These are phyloP conservation scores for Parotia lawesii DNA, from an alignment of 2,113 vertebrate species.

Conservation along the genomic window DNA sequence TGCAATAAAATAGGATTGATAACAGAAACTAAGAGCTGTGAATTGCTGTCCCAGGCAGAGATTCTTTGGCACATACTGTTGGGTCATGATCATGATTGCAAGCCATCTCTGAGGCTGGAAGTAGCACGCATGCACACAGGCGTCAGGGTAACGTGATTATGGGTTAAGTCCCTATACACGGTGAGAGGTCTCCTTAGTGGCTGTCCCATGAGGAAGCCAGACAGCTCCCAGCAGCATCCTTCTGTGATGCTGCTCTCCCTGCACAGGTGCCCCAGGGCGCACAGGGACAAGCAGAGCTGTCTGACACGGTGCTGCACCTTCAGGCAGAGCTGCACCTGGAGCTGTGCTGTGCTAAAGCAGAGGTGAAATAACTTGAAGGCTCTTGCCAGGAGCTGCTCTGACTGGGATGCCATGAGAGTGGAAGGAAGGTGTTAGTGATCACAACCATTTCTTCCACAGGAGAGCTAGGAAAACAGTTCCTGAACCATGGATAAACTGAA, in stretches of 20 bases:
- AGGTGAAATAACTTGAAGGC: neutral
- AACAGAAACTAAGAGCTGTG: neutral
- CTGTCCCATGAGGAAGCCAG: neutral
- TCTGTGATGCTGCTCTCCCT: neutral
- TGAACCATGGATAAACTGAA: neutral
- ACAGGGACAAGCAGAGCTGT: neutral
- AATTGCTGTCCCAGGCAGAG: neutral
- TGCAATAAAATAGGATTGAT: rapidly evolving
- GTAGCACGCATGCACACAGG: rapidly evolving
- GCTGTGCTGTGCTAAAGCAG: no score
- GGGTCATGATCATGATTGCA: neutral
- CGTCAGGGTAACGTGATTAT: neutral
- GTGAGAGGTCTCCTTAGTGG: neutral
- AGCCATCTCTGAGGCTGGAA: rapidly evolving
- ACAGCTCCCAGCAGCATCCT: neutral
- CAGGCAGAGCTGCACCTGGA: neutral
- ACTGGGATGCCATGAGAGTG: rapidly evolving
- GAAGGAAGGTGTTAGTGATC: neutral
- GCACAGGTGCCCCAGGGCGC: no score
- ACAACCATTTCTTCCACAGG: neutral
- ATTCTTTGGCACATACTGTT: neutral
- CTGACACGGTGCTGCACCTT: rapidly evolving
- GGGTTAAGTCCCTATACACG: neutral
- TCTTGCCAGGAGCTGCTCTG: neutral
- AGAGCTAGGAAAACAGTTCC: neutral